phyloP scores from a whole-genome alignment of 2,888 invertebrate genomes.

The Nomada fabriciana region DNA sequence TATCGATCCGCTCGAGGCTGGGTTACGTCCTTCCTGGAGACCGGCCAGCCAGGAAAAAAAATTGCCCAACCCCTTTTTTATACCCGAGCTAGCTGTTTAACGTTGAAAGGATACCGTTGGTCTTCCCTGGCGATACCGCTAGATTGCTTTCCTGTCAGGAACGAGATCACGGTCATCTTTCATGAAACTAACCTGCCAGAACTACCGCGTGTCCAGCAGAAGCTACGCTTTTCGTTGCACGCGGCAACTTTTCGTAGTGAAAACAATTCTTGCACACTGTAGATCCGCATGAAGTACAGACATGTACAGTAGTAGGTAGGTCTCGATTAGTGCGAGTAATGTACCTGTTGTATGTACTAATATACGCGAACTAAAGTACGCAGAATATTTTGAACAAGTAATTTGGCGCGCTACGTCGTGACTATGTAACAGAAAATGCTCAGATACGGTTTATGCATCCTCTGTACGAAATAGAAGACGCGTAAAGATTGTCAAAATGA shows the following conservation, averaged over 20 bases:
- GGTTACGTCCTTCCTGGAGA: slow-evolving; percentile 39
- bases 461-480: no score
- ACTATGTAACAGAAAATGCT: no score
- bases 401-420: no score
- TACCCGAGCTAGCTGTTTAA: slow-evolving; percentile 48
- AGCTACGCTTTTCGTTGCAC: slow-evolving; percentile 12
- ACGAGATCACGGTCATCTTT: slow-evolving; percentile 54
- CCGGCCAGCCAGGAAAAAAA: slow-evolving; percentile 34
- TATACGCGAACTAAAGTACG: no score
- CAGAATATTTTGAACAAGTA: no score
- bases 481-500: no score
- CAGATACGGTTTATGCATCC: no score
- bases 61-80: slow-evolving; percentile 59
- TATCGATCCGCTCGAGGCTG: slow-evolving; percentile 8
- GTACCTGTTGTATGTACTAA: no score
- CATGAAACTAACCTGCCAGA: slow-evolving; percentile 43
- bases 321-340: no score
- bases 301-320: no score
- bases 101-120: slow-evolving; percentile 59
- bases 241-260: background rate
- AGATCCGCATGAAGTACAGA: no score
- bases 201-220: slow-evolving; percentile 8
- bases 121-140: slow-evolving; percentile 51
- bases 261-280: no score
- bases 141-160: slow-evolving; percentile 59